Evolutionary conservation across 2,113 vertebrate genomes (phyloP).

Genomic region (Pseudopipra pipra): DNA sequence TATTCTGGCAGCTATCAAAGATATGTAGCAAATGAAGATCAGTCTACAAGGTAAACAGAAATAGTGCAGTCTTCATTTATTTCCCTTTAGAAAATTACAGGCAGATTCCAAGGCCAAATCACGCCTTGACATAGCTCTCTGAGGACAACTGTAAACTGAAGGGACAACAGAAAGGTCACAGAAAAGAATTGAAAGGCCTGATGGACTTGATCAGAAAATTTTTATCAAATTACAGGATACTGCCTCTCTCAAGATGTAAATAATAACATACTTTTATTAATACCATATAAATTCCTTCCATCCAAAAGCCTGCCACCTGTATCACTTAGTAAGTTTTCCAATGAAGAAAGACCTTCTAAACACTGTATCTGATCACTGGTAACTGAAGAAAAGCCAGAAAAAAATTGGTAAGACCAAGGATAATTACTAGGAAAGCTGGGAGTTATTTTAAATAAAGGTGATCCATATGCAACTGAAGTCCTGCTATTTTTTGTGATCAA

Average conservation of each 20-base stretch:
- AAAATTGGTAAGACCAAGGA: background rate
- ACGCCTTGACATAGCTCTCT: background rate
- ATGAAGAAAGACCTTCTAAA: background rate
- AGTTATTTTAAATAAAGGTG: background rate
- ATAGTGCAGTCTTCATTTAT: background rate
- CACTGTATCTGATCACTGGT: background rate
- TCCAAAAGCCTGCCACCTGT: background rate
- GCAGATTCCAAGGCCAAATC: background rate
- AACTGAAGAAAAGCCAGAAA: background rate
- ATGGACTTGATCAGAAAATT: background rate
- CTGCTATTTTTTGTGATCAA: background rate
- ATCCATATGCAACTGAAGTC: background rate
- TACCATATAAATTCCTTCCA: background rate
- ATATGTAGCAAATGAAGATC: background rate
- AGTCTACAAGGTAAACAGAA: conserved; percentile 10
- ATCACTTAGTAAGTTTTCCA: background rate
- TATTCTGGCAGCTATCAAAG: conserved; percentile 36
- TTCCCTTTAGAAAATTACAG: background rate
- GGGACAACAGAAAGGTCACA: background rate
- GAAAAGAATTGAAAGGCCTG: background rate
- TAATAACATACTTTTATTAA: background rate
- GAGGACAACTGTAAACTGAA: background rate
- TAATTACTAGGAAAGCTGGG: background rate
- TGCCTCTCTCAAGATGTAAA: background rate
- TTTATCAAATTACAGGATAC: background rate